phyloP scores from a whole-genome alignment of 64 coral and sea anemone genomes.

The Montipora efflorescens region DNA sequence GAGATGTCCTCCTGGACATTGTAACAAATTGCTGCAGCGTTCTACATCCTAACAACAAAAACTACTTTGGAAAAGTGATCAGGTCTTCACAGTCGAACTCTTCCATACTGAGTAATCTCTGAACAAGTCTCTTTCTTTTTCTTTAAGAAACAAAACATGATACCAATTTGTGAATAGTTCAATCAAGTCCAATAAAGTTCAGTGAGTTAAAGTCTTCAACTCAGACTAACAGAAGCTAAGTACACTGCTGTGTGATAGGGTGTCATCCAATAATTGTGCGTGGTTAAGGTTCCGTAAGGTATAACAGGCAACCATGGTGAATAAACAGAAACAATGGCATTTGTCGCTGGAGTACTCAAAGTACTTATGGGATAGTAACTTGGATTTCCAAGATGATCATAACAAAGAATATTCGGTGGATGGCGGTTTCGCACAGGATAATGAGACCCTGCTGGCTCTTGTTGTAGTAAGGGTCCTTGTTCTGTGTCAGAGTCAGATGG shows the following conservation, averaged over 20 bases:
- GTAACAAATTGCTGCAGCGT: too few species aligned
- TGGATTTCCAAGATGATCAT: conserved; percentile 9
- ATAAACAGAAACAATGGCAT: too few species aligned
- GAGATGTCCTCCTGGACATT: too few species aligned
- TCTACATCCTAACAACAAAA: too few species aligned
- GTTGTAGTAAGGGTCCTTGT: not conserved
- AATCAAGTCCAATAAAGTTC: too few species aligned
- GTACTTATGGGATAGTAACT: not conserved
- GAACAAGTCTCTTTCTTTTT: not conserved
- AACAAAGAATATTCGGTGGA: conserved; percentile 11
- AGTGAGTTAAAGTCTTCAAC: too few species aligned
- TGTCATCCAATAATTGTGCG: not conserved
- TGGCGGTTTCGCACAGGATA: conserved; percentile 28
- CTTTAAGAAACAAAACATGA: conserved; percentile 12
- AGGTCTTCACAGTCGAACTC: too few species aligned
- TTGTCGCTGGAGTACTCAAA: not conserved
- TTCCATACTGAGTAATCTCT: too few species aligned
- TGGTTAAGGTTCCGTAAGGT: not conserved
- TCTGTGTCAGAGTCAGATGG: not conserved
- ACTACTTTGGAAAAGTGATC: too few species aligned
- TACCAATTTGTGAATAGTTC: not conserved
- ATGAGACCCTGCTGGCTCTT: not conserved
- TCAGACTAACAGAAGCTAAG: not conserved
- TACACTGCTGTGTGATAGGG: not conserved
- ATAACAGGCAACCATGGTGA: not conserved